A percentile compares a stretch with the other conserved stretches of the same genome.
These are phyloP conservation scores for Spodoptera litura DNA, from an alignment of 1,140 invertebrate species.

Conservation along the genomic window DNA sequence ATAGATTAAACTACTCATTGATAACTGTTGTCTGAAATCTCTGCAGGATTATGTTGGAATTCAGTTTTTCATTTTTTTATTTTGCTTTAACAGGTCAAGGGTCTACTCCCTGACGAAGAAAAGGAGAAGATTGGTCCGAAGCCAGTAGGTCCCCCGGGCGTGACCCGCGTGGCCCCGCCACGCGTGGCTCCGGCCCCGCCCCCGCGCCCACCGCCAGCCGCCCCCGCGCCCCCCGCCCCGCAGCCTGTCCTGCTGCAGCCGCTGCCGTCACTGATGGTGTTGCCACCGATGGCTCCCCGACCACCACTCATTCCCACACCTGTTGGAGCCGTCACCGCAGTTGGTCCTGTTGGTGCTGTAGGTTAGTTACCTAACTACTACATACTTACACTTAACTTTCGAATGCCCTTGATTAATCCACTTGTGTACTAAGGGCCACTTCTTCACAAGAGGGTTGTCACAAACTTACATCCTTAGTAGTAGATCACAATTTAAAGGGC, in stretches of 20 bases:
- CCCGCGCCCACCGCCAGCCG: conserved; percentile 61
- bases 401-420: too few species aligned
- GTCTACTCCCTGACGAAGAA: conserved; percentile 96
- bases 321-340: conserved; percentile 52
- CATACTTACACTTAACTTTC: too few species aligned
- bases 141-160: conserved; percentile 84
- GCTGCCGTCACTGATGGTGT: conserved; percentile 70
- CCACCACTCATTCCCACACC: conserved; percentile 82
- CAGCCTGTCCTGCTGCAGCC: conserved; percentile 65
- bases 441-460: too few species aligned
- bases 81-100: conserved; percentile 89
- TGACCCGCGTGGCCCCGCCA: conserved; percentile 60
- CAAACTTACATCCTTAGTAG: too few species aligned
- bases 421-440: too few species aligned
- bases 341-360: conserved; percentile 60
- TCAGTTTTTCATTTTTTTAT: neutral
- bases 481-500: too few species aligned
- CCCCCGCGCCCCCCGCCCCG: conserved; percentile 47
- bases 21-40: too few species aligned
- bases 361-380: neutral
- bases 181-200: conserved; percentile 46
- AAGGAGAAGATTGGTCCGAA: conserved; percentile 96
- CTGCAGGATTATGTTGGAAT: too few species aligned
- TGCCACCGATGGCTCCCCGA: conserved; percentile 78
- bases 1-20: too few species aligned